Conservation (phyloP, 2,797 vertebrate species). For the Phaenicophaeus curvirostris region DNA sequence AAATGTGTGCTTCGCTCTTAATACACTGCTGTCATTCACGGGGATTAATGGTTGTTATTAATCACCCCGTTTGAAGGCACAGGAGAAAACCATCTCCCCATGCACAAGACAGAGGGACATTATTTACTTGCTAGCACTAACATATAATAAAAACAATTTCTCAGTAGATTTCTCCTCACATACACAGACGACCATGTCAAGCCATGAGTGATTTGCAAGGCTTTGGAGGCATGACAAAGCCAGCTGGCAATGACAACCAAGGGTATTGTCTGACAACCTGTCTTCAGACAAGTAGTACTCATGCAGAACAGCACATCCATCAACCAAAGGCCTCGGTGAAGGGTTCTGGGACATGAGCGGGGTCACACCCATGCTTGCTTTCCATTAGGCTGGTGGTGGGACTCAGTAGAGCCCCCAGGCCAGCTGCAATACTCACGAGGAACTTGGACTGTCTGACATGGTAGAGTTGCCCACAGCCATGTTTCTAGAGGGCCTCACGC, state of each 20-base stretch:
- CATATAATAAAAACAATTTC: conserved; percentile 49
- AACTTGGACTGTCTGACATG: accelerated
- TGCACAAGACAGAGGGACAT: background rate
- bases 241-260: conserved; percentile 47
- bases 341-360: background rate
- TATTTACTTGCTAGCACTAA: conserved; percentile 48
- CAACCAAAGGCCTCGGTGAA: background rate
- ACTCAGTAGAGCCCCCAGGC: background rate
- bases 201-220: conserved; percentile 23
- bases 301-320: background rate
- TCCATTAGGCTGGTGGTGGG: background rate
- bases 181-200: background rate
- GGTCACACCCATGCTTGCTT: background rate
- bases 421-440: background rate
- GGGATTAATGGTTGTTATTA: conserved; percentile 43
- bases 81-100: background rate
- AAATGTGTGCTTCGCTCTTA: conserved; percentile 35
- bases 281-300: background rate
- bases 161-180: conserved; percentile 34
- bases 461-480: background rate
- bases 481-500: background rate
- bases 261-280: background rate
- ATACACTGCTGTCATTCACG: conserved; percentile 50
- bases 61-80: conserved; percentile 25
- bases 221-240: background rate